These are phyloP conservation scores for Globodera ellingtonae DNA, from an alignment of 1,140 invertebrate species.

Conservation along the genomic window DNA sequence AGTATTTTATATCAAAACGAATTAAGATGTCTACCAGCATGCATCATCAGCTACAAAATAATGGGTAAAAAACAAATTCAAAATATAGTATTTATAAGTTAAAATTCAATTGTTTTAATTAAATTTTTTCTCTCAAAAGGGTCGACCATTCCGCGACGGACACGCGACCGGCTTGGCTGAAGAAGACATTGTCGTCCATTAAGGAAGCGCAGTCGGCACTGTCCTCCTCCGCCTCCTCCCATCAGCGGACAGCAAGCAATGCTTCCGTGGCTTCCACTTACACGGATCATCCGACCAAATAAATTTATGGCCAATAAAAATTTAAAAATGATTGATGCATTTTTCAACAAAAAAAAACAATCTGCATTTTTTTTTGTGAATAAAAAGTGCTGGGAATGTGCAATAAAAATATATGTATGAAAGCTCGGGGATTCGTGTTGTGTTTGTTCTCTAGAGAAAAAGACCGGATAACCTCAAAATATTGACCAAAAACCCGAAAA, in stretches of 20 bases:
- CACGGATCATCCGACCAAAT: too few relatives aligned
- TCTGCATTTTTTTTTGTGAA: too few relatives aligned
- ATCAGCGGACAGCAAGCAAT: conserved; percentile 13
- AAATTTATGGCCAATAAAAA: too few relatives aligned
- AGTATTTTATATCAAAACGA: not conserved
- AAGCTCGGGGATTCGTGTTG: too few relatives aligned
- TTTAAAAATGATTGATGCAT: too few relatives aligned
- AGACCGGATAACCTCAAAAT: too few relatives aligned
- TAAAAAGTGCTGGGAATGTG: too few relatives aligned
- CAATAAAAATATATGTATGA: too few relatives aligned
- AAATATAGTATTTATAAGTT: not conserved
- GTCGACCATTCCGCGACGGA: conserved; percentile 16
- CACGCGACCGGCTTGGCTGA: conserved; percentile 48
- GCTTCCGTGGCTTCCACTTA: not conserved
- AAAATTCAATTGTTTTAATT: too few relatives aligned
- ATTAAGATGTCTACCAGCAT: not conserved
- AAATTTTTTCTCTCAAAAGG: conserved; percentile 1
- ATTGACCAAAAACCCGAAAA: too few relatives aligned
- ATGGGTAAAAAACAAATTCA: not conserved
- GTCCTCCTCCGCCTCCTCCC: not conserved
- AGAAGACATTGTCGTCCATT: conserved; percentile 60
- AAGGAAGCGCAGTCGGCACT: conserved; percentile 15
- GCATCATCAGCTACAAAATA: not conserved
- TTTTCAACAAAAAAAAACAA: too few relatives aligned
- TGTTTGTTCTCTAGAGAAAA: too few relatives aligned